These are phyloP conservation scores for Flabesymbios commensalis DNA, from an alignment of 2,888 invertebrate species.

Conservation along the genomic window DNA sequence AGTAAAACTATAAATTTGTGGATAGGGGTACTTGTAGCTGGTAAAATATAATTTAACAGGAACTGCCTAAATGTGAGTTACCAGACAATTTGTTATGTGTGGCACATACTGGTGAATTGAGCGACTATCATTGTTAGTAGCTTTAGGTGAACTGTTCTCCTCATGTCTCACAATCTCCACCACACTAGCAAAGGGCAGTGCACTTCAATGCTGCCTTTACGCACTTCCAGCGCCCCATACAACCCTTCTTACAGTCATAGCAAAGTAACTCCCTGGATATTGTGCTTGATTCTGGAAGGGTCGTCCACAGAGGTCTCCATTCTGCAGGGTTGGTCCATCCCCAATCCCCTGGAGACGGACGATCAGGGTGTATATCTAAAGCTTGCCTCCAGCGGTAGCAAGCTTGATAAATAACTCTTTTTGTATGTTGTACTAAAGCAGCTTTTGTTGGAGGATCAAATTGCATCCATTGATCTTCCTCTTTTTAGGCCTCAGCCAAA, in stretches of 20 bases:
- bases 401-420: conserved; percentile 27
- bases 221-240: neutral
- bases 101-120: no score
- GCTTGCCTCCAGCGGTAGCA: conserved; percentile 23
- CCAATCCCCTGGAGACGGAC: conserved; percentile 12
- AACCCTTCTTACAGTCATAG: neutral
- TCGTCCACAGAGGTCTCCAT: neutral
- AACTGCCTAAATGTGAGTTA: no score
- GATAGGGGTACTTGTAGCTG: no score
- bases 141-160: no score
- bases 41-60: no score
- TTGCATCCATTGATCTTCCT: no score
- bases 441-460: conserved; percentile 33
- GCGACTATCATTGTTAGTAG: no score
- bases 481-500: no score
- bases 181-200: neutral
- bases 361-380: neutral
- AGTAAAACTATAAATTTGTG: no score
- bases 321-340: neutral
- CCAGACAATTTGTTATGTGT: no score
- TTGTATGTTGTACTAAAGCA: conserved; percentile 30
- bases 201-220: neutral
- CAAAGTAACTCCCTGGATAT: neutral
- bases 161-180: neutral
- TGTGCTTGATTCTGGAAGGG: neutral